A percentile compares a stretch with the other conserved stretches of the same genome.
These are phyloP conservation scores for Syngnathoides biaculeatus DNA, from an alignment of 2,113 vertebrate species.

Conservation along the genomic window DNA sequence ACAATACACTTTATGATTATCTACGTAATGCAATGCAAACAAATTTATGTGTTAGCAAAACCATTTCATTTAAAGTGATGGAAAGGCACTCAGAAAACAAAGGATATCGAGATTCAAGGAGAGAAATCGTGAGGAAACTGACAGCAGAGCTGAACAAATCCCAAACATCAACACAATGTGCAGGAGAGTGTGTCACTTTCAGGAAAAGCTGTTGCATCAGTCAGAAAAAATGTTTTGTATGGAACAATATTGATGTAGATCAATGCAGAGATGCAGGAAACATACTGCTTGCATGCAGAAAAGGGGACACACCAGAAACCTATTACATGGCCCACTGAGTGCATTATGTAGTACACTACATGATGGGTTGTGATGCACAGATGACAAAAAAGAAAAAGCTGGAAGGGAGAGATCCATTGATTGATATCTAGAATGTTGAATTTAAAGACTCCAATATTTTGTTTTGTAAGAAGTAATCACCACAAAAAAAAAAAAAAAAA, in stretches of 20 bases:
- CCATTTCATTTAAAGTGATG: background rate
- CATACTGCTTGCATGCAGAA: slow-evolving; percentile 11
- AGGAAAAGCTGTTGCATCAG: background rate
- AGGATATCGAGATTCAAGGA: background rate
- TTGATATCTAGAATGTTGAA: background rate
- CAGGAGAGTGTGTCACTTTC: background rate
- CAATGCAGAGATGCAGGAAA: slow-evolving; percentile 5
- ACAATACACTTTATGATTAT: too few relatives aligned
- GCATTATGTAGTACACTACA: slow-evolving; percentile 34
- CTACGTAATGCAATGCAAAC: background rate
- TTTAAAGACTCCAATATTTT: background rate
- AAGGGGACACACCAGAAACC: slow-evolving; percentile 18
- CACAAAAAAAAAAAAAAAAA: background rate
- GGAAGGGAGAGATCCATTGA: slow-evolving; percentile 4
- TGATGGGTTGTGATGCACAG: slow-evolving; percentile 28
- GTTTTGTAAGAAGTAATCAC: background rate
- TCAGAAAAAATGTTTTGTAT: slow-evolving; percentile 8
- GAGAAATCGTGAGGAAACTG: background rate
- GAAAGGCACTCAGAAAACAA: background rate
- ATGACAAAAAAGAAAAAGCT: slow-evolving; percentile 22
- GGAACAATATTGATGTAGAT: slow-evolving; percentile 18
- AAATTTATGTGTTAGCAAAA: background rate
- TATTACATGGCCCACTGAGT: slow-evolving; percentile 46
- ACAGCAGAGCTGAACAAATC: background rate
- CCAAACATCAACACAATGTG: background rate